Evolutionary conservation across 2,113 vertebrate genomes (phyloP), one percentile per base, ranked within the genome.

Genomic region (Nycticebus coucang): DNA sequence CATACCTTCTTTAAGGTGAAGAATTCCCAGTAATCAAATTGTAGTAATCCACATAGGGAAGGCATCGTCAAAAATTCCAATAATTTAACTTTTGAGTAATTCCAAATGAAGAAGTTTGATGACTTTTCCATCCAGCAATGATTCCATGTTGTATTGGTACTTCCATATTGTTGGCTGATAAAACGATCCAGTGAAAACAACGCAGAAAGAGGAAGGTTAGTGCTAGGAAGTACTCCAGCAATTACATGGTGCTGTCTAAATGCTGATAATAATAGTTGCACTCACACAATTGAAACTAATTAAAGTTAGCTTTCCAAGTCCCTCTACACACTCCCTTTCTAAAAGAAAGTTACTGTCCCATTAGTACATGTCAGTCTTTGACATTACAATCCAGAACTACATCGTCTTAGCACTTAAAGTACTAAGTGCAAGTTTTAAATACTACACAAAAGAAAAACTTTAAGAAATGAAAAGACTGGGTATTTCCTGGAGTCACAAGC

Each of bases 1-100:
- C 97, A 0, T 97, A 97, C 97, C 97, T 96, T 96, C 22, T 69
- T 26, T 13, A 71, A 91, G 84, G 72, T 13, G n/a, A n/a, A 87
- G 87, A 93, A 80, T 53, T 77, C 37, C 75, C 69, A 72, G 69
- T 4, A 15, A 71, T 74, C 79, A 33, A 57, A 57, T 0, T 72
- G 80, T 59, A 88, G 74, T 98, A 98, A 97, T 97, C 97, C 97
- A 97, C 75, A 93, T 3, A 85, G 33, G 37, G 24, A 87, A 77
- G 87, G 75, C 64, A 37, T 60, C 30, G 18, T n/a, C 59, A 62
- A 86, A 89, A 93, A 80, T 87, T n/a, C 87, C 77, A 92, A 64
- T 57, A 26, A 33, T 78, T 77, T 45, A 69, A 95, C 59, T 93
- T 74, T 21, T 7, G 71, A 91, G 71, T 83, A 96, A 97, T 72